These are phyloP conservation scores for Entomyzon cyanotis DNA, from an alignment of 2,113 vertebrate species.

Conservation along the genomic window DNA sequence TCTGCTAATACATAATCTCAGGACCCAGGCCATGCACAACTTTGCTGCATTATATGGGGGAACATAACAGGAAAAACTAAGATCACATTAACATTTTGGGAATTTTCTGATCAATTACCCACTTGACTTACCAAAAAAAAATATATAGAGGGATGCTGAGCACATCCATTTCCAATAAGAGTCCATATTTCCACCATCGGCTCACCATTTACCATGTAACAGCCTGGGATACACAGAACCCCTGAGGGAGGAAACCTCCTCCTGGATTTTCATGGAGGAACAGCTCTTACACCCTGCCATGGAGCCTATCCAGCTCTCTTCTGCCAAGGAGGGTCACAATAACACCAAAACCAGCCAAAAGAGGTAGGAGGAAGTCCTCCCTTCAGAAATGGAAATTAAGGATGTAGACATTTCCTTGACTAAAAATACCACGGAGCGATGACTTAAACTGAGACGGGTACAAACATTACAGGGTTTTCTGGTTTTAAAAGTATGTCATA, in stretches of 20 bases:
- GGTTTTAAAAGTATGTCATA: background rate
- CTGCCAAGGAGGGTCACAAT: background rate
- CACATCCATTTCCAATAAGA: background rate
- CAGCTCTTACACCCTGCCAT: background rate
- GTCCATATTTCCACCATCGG: background rate
- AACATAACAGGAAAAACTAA: background rate
- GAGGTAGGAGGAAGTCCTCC: background rate
- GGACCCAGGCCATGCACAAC: background rate
- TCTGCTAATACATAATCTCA: background rate
- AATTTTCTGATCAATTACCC: background rate
- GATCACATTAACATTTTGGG: background rate
- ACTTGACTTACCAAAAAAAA: background rate
- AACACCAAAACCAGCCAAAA: background rate
- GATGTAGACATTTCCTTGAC: background rate
- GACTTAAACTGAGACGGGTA: background rate
- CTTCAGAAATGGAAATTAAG: background rate
- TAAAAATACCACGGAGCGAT: background rate
- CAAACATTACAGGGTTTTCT: background rate
- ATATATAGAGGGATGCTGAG: background rate
- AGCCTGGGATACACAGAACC: background rate
- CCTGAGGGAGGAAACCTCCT: background rate
- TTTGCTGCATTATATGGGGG: background rate
- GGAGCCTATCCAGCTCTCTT: background rate
- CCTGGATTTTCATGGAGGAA: background rate
- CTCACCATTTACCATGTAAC: background rate